Conservation (phyloP, 2,113 vertebrate species). For the Oncorhynchus kisutch region DNA sequence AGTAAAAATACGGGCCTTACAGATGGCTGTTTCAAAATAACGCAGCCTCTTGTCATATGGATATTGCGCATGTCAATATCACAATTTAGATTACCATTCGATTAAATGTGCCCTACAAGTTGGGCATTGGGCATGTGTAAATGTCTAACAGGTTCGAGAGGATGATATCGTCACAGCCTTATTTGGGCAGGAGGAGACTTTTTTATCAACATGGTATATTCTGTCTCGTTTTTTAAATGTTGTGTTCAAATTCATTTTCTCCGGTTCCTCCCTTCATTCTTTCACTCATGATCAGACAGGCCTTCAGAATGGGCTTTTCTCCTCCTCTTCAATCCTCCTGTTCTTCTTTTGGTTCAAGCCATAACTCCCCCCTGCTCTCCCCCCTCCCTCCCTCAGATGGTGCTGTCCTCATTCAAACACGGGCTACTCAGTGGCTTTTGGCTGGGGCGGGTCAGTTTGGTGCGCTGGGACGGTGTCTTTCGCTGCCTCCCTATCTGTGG, state of each 20-base stretch:
- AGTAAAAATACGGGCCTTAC: no score
- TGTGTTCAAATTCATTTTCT: constrained; percentile 2
- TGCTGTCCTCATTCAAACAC: constrained; percentile 93
- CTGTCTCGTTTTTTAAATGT: constrained; percentile 31
- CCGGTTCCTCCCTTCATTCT: constrained; percentile 3
- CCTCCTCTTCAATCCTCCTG: constrained; percentile 22
- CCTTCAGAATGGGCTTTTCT: constrained; percentile 37
- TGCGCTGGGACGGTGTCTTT: constrained; percentile 95
- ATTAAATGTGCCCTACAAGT: not conserved
- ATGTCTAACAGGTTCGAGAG: not conserved
- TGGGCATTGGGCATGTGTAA: not conserved
- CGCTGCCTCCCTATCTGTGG: constrained; percentile 98
- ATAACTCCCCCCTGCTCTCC: constrained; percentile 43
- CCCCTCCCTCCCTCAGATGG: constrained; percentile 78
- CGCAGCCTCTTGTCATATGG: no score
- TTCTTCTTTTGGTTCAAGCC: constrained; percentile 47
- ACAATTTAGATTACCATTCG: no score
- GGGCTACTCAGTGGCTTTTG: constrained; percentile 90
- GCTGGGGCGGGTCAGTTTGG: constrained; percentile 82
- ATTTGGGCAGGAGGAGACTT: not conserved
- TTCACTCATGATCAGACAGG: constrained; percentile 33
- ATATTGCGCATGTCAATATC: no score
- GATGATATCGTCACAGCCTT: not conserved
- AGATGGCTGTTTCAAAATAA: no score
- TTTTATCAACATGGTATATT: constrained; percentile 47